Evolutionary conservation across 2,113 vertebrate species (phyloP), one percentile per base, ranked within the genome.

Genomic region (Trichomycterus rosablanca): DNA sequence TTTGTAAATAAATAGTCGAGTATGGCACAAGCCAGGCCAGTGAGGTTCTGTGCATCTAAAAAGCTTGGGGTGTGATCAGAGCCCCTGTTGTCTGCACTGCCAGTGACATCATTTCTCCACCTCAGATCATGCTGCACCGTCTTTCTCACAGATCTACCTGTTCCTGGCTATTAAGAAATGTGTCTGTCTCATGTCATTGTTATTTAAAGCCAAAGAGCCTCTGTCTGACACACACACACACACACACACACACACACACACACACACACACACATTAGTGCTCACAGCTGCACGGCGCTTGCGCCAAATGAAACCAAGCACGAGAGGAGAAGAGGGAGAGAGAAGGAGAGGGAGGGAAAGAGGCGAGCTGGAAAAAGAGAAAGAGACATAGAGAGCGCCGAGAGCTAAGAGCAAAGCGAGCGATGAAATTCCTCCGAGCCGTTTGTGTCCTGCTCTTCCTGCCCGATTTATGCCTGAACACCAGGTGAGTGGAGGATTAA

Each of bases 371-470:
- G 73, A 78, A 78, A 39, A 19, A 32, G 63, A 50, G 39, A 49
- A 51, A 28, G 65, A 68, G 35, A 40, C 53, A 57, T 23, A 50
- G 44, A 54, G 74, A 70, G 60, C 42, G 63, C 66, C 78, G 75
- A 80, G 79, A 71, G 74, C 70, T 62, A 74, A 59, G 74, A n/a
- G n/a, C n/a, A n/a, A 66, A 84, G 7, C 40, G 83, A 86, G 85
- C 81, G 74, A 89, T 89, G 87, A 88, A 87, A 87, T 84, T 81
- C 83, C 76, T 87, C 79, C 80, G 78, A 60, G 85, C 84, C 71
- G 67, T 87, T 73, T 86, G 80, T 79, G 71, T 88, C 70, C 76
- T 89, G 72, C 84, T 89, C 59, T 78, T 89, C 67, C 85, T 80
- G 69, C 86, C 87, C 40, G 85, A 82, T 72, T 71, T 87, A 59